Base-by-base conservation (phyloP, 64 coral and sea anemone species). In the Montipora efflorescens region DNA sequence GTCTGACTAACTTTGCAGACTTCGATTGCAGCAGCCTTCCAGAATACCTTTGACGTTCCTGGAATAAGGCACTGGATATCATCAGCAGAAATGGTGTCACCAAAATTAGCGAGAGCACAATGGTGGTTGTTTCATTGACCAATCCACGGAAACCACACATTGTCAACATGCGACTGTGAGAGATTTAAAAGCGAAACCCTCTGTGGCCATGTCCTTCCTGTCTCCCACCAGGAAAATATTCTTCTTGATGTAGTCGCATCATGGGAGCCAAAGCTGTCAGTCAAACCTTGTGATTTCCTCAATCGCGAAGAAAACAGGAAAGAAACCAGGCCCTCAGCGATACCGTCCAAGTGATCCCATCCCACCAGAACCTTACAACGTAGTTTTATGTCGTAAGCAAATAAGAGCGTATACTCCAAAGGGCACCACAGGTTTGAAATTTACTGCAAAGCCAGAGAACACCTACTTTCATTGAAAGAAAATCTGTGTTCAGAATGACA, bases 281-380 rank as follows among this genome's bases (percentile, higher is more conserved):
- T 66, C 22, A 66, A 45, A 74, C 23, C 67, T 88, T 79, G 75
- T 90, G 4, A 79, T 52, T 20, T 79, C 74, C 11, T 79, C 76
- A 44, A 68, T 90, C 25, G 58, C 76, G 1, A 90, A 90, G 77
- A 90, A 49, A 90, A 25, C 61, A 79, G 89, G 89, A 81, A 90
- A 55, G 18, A 90, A 90, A 90, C 89, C 89, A 79, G 77, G 89
- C 59, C 77, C 89, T 25, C 55, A 90, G 89, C 18, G 77, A 48
- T 90, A 81, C 13, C 89, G 89, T 70, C 89, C 89, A 36, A 76
- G 49, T 89, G 87, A 89, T 75, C 87, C 87, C 16, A 52, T 89
- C 14, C 71, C 87, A 59, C 87, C 87, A 19, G 87, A 89, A 77
- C 87, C 87, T 7, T 89, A 89, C 70, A 7, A 89, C 50, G 55